A percentile compares a stretch with the other conserved stretches of the same genome.
Evolutionary conservation across 1,140 invertebrate genomes (phyloP).

Genomic region (Aphelenchoides avenae): DNA sequence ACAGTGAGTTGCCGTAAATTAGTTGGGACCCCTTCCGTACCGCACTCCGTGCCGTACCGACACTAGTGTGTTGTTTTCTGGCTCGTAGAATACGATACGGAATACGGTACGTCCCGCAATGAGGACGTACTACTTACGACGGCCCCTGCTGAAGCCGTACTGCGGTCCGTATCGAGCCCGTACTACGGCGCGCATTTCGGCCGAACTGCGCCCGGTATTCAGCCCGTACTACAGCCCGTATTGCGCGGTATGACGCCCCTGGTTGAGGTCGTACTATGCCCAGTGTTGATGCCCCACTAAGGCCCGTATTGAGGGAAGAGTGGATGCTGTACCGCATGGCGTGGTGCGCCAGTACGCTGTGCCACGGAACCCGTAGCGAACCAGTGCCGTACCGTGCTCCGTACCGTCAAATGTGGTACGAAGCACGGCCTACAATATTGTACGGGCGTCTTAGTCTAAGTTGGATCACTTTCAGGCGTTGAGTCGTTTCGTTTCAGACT

Average conservation of each 20-base stretch:
- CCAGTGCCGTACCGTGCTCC: too few relatives aligned
- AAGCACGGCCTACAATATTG: too few relatives aligned
- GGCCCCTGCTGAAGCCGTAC: slow-evolving; percentile 2
- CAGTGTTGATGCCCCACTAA: too few relatives aligned
- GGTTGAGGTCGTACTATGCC: too few relatives aligned
- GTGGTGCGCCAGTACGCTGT: background rate
- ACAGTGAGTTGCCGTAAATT: slow-evolving; percentile 17
- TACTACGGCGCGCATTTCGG: background rate
- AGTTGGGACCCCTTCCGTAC: slow-evolving; percentile 7
- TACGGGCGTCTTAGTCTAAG: background rate
- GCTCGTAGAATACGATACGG: background rate
- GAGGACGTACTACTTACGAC: too few relatives aligned
- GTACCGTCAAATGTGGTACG: too few relatives aligned
- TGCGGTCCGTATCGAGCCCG: background rate
- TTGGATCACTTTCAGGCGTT: too few relatives aligned
- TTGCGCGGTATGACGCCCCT: too few relatives aligned
- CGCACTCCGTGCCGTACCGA: background rate
- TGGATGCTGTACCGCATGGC: background rate
- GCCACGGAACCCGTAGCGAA: background rate
- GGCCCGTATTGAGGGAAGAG: too few relatives aligned
- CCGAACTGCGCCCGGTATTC: background rate
- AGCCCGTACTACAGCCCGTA: too few relatives aligned
- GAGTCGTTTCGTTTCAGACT: slow-evolving; percentile 38
- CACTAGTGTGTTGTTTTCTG: background rate
- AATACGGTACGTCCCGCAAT: too few relatives aligned